Percentiles rank a stretch among this genome's conserved stretches.
Evolutionary conservation across 64 coral and sea anemone genomes (phyloP).

Genomic region (Montipora sp.): DNA sequence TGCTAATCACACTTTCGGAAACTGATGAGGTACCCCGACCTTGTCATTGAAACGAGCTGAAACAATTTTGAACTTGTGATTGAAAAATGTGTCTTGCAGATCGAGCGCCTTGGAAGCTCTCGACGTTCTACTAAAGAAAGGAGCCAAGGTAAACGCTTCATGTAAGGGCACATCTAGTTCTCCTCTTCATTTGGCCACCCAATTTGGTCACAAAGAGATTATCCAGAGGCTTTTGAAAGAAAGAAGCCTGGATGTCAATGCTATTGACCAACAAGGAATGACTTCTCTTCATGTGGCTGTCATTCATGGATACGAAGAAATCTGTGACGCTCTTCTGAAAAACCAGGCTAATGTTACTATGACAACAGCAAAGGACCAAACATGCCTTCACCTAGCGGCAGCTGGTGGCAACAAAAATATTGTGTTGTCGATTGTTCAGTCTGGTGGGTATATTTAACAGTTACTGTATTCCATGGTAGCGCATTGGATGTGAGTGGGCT

Average conservation of each 20-base stretch:
- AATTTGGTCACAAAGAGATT: conserved; percentile 21
- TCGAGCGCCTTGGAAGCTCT: conserved; percentile 10
- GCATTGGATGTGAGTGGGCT: too few species aligned
- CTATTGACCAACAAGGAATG: conserved; percentile 24
- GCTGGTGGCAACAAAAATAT: background rate
- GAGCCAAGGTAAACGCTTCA: background rate
- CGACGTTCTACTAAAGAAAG: background rate
- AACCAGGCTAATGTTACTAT: conserved; percentile 18
- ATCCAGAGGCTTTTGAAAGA: conserved; percentile 1
- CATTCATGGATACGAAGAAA: conserved; percentile 4
- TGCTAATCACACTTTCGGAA: too few species aligned
- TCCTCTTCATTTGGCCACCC: background rate
- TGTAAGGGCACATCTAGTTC: background rate
- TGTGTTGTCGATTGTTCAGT: conserved; percentile 22
- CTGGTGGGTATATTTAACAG: background rate
- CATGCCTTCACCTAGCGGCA: conserved; percentile 35
- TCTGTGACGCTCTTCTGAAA: conserved; percentile 31
- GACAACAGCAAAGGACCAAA: conserved; percentile 1
- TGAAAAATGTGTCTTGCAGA: background rate
- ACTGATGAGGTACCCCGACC: too few species aligned
- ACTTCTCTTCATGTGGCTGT: conserved; percentile 44
- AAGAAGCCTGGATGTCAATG: background rate
- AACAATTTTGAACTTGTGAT: too few species aligned
- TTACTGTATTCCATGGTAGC: background rate
- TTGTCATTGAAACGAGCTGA: too few species aligned